Evolutionary conservation across 2,888 invertebrate genomes (phyloP), one percentile per base, ranked within the genome.

Genomic region (Biston stratarius): DNA sequence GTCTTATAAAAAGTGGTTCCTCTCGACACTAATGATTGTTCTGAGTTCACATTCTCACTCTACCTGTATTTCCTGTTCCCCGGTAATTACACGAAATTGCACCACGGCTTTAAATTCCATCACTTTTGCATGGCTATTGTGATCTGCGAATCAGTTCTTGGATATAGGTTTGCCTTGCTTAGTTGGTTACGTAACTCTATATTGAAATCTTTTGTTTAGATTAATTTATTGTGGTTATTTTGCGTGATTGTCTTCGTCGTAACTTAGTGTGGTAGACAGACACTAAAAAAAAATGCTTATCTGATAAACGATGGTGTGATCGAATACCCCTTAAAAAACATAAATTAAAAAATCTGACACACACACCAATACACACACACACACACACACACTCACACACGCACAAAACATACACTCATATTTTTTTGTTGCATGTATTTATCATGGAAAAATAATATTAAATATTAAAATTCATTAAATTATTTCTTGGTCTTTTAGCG

Each of bases 11-110:
- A 69, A 71, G 57, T 55, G 15, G 33, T 82, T 83, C 82, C 77
- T 76, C 82, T 80, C 81, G 77, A 71, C 74, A 77, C 76, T 87
- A 89, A 89, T 88, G 87, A 86, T 82, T 79, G 79, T 69, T 69
- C 60, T 66, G 75, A 75, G 79, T 79, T 79, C 80, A 79, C 76
- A 77, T 77, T 69, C 84, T 85, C 77, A 81, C 83, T 80, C 63
- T 81, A 85, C 92, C 90, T 86, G 91, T 90, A 90, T 91, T 91
- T 91, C 92, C 89, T 85, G 92, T 92, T 90, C 79, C 78, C 80
- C 76, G 77, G 77, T 81, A 76, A 83, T 89, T 85, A 85, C 83
- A 86, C 83, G 81, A 90, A 91, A 90, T 88, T 86, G 79, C 87
- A 75, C 74, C 70, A 77, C 77, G 78, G 75, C 80, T 80, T 83